Evolutionary conservation across 2,888 invertebrate genomes (phyloP).

Genomic region (Galerucella nymphaeae): DNA sequence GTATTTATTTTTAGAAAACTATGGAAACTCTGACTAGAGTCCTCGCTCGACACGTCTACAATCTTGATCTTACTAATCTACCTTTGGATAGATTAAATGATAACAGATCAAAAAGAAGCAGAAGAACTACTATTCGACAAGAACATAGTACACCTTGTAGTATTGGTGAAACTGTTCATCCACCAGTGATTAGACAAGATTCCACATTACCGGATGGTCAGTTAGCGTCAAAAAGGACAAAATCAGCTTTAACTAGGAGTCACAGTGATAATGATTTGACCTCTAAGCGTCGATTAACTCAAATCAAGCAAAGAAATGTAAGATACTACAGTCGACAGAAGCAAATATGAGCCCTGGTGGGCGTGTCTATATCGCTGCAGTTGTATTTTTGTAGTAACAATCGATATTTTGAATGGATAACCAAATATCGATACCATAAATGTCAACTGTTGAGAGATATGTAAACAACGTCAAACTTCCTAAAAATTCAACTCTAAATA

Average conservation of each 20-base stretch:
- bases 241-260: slow-evolving; percentile 64
- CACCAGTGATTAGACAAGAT: slow-evolving; percentile 57
- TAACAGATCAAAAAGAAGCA: slow-evolving; percentile 76
- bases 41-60: slow-evolving; percentile 93
- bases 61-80: slow-evolving; percentile 89
- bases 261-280: slow-evolving; percentile 70
- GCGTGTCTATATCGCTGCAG: too few species aligned
- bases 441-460: too few species aligned
- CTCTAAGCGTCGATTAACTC: slow-evolving; percentile 56
- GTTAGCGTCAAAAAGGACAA: slow-evolving; percentile 50
- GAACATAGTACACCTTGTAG: slow-evolving; percentile 54
- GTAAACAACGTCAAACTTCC: too few species aligned
- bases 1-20: slow-evolving; percentile 76
- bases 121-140: slow-evolving; percentile 61
- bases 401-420: too few species aligned
- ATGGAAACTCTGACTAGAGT: slow-evolving; percentile 96
- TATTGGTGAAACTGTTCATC: slow-evolving; percentile 48
- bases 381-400: too few species aligned
- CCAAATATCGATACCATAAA: too few species aligned
- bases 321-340: too few species aligned
- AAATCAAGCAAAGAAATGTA: slow-evolving; percentile 51
- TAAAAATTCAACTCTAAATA: too few species aligned
- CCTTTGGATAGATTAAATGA: slow-evolving; percentile 83
- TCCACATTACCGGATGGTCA: slow-evolving; percentile 59
- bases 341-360: too few species aligned